Evolutionary conservation across 2,888 invertebrate genomes (phyloP).

Genomic region (Ennomos fuscantarius): DNA sequence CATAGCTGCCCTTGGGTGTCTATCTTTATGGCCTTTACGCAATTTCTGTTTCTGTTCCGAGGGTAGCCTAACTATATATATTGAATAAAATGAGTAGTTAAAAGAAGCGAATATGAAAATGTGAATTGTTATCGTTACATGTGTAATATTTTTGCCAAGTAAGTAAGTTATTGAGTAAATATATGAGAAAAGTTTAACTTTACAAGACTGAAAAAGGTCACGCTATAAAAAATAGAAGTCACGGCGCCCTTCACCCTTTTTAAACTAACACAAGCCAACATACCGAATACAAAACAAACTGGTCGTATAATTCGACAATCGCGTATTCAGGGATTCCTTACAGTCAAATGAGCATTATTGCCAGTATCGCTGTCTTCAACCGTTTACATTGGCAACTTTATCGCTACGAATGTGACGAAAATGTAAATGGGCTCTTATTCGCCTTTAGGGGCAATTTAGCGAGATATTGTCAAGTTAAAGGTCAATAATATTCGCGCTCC

Average conservation of each 20-base stretch:
- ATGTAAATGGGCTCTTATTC: constrained; percentile 63
- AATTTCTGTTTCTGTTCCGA: too few species aligned
- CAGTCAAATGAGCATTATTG: constrained; percentile 69
- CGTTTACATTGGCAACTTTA: constrained; percentile 69
- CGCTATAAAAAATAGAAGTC: constrained; percentile 9
- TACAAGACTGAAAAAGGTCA: not conserved
- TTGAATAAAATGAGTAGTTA: too few species aligned
- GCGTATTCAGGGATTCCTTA: constrained; percentile 55
- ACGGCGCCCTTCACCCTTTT: constrained; percentile 4
- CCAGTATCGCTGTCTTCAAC: constrained; percentile 64
- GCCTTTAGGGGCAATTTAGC: constrained; percentile 52
- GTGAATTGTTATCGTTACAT: too few species aligned
- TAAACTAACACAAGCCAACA: constrained; percentile 22
- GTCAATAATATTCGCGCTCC: constrained; percentile 48
- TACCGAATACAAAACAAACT: constrained; percentile 40
- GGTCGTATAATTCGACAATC: constrained; percentile 55
- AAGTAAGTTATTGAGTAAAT: not conserved
- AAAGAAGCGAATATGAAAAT: too few species aligned
- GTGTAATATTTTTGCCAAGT: too few species aligned
- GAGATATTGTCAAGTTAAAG: constrained; percentile 55
- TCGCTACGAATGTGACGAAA: constrained; percentile 71
- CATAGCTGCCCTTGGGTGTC: too few species aligned
- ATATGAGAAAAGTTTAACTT: constrained; percentile 12
- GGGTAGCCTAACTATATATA: too few species aligned
- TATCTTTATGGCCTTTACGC: too few species aligned